phyloP scores from a whole-genome alignment of 2,888 invertebrate genomes.

The Troglohyphantes excavatus region DNA sequence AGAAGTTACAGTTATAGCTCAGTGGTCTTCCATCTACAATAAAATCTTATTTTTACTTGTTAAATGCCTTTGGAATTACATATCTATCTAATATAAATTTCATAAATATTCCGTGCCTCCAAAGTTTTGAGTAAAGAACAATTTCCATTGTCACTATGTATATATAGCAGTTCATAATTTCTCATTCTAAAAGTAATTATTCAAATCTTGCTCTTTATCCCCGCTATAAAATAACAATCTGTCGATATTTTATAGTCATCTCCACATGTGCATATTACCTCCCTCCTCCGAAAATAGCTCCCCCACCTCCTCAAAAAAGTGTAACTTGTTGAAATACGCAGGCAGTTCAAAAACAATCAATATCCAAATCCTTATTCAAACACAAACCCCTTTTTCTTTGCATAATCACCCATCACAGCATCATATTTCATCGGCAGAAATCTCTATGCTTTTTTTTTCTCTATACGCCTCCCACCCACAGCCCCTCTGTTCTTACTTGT shows the following conservation, averaged over 20 bases:
- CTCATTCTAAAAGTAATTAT: too few species aligned
- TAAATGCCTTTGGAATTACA: too few species aligned
- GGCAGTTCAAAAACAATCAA: constrained; percentile 77
- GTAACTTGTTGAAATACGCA: constrained; percentile 75
- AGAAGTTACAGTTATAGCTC: too few species aligned
- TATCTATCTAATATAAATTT: too few species aligned
- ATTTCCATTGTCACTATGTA: too few species aligned
- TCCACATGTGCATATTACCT: constrained; percentile 2
- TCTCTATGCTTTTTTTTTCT: constrained; percentile 49
- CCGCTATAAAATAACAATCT: too few species aligned
- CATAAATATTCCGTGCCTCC: too few species aligned
- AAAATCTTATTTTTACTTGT: too few species aligned
- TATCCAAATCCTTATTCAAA: constrained; percentile 77
- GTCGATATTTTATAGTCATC: background rate
- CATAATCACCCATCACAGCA: constrained; percentile 78
- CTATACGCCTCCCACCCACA: background rate
- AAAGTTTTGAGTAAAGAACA: too few species aligned
- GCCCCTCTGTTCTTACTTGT: constrained; percentile 28
- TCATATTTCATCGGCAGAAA: constrained; percentile 79
- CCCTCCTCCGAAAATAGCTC: background rate
- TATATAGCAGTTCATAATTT: too few species aligned
- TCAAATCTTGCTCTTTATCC: too few species aligned
- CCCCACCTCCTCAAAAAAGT: constrained; percentile 11
- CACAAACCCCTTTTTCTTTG: constrained; percentile 72
- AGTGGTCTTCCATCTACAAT: too few species aligned